Evolutionary conservation across 2,888 invertebrate genomes (phyloP), one percentile per base, ranked within the genome.

Genomic region (Caenorhabditis angaria): DNA sequence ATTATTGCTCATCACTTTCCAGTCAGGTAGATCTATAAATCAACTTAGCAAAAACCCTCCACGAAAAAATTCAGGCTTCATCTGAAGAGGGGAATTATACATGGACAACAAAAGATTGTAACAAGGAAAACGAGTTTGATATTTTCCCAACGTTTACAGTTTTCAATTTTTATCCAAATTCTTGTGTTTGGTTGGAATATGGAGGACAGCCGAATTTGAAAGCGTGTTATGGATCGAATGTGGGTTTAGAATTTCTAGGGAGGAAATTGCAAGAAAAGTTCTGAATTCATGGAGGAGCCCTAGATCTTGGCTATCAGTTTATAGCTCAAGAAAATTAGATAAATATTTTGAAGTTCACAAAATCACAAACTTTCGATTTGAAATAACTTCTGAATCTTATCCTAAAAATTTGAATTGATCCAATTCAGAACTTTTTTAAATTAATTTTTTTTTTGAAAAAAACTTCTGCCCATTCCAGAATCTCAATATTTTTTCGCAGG

Each of bases 51-150:
- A n/a, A n/a, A n/a, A n/a, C n/a, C n/a, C n/a, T n/a, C n/a, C n/a
- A n/a, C n/a, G n/a, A 8, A 51, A 51, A 51, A 50, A 60, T 65
- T n/a, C 22, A 24, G 28, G 48, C 47, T 3, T 56, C 60, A 35
- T 51, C 63, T 2, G 64, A 64, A 14, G 61, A 35, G 25, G 29
- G 61, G 25, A 35, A 67, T 12, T 73, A 65, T 48, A 69, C 65
- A n/a, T 73, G 65, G 65, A 47, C 62, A 10, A 65, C 32, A 0
- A 63, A 65, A 29, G 73, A 73, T 5, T 73, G 73, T 41, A 67
- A 48, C 47, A 50, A 60, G 48, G 73, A 73, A 35, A 73, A 73
- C 61, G 78, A 78, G n/a, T 78, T 76, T 47, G 78, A 78, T 47
- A 65, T 78, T 22, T 78, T 78, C 56, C 70, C 76, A 41, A 67